These are phyloP conservation scores for Ara ararauna DNA, from an alignment of 2,797 vertebrate genomes.

Conservation along the genomic window DNA sequence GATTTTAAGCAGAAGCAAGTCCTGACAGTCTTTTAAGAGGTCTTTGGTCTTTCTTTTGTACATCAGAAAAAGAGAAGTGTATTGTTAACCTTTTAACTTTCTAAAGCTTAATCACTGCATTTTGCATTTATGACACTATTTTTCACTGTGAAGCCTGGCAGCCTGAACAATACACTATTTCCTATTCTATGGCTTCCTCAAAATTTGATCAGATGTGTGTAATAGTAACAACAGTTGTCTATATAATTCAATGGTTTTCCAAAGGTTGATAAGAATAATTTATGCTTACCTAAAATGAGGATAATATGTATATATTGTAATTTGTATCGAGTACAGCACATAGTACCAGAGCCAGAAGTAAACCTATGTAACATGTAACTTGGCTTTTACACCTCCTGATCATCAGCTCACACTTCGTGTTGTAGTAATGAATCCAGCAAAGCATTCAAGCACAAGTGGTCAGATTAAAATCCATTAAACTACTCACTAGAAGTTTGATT, in stretches of 20 bases:
- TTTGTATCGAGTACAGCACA: neutral
- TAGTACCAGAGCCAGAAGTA: neutral
- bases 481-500: neutral
- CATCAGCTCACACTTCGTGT: neutral
- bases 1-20: constrained; percentile 35
- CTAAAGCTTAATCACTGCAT: neutral
- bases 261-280: neutral
- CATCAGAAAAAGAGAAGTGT: constrained; percentile 1
- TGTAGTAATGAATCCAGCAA: neutral
- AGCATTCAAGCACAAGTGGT: neutral
- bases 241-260: neutral
- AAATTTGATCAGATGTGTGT: neutral
- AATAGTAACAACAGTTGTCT: neutral
- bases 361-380: neutral
- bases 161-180: neutral
- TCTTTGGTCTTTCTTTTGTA: constrained; percentile 46
- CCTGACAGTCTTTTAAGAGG: neutral
- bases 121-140: neutral
- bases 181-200: neutral
- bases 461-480: neutral
- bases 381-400: neutral
- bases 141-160: neutral
- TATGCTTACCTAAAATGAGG: neutral
- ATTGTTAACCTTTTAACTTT: constrained; percentile 8
- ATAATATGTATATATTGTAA: rapidly evolving